phyloP scores from a whole-genome alignment of 30 jellyfish, hydroid and myxozoan species.

The Hydractinia echinata region DNA sequence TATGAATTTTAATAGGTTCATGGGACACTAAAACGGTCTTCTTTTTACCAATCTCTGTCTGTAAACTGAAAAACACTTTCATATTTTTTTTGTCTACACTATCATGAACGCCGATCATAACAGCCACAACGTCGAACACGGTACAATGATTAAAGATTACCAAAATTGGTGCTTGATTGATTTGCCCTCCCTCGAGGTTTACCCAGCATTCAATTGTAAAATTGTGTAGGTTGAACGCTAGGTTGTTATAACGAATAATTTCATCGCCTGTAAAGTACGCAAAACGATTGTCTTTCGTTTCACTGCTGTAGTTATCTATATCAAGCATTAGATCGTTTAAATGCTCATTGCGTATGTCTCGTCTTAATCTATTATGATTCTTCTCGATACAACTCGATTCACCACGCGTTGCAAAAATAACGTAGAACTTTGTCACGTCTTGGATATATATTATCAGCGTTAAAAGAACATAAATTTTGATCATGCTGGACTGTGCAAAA shows the following conservation, averaged over 20 bases:
- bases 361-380: neutral
- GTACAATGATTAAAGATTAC: constrained; percentile 46
- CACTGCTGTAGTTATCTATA: neutral
- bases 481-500: no score
- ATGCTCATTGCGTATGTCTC: neutral
- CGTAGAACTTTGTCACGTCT: no score
- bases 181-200: constrained; percentile 87
- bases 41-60: constrained; percentile 32
- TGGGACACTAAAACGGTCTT: constrained; percentile 29
- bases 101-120: constrained; percentile 41
- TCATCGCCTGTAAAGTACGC: constrained; percentile 76
- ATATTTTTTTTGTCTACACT: constrained; percentile 22
- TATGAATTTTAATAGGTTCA: constrained; percentile 23
- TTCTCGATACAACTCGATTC: neutral
- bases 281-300: constrained; percentile 1
- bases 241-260: constrained; percentile 39
- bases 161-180: constrained; percentile 46
- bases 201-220: constrained; percentile 76
- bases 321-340: neutral
- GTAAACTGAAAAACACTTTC: constrained; percentile 49
- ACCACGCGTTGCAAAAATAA: no score
- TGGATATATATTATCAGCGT: no score
- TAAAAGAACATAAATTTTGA: no score
- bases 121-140: constrained; percentile 32
- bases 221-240: constrained; percentile 8